These are phyloP conservation scores for Amphiprion percula DNA, from an alignment of 2,113 vertebrate species.

Conservation along the genomic window DNA sequence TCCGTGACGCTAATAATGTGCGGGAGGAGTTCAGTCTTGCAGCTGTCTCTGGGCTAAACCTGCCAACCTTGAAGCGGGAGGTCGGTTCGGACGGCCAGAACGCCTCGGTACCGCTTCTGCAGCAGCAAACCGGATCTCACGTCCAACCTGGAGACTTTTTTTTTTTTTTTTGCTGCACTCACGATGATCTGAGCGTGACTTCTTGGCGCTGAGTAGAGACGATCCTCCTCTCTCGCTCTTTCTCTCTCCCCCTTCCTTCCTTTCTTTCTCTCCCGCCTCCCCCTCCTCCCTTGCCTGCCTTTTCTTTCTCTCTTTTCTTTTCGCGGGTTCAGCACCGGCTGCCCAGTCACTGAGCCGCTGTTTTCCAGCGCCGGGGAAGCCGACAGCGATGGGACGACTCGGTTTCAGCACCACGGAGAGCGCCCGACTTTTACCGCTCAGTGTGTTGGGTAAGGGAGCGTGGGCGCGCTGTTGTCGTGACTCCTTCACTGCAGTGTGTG, in stretches of 20 bases:
- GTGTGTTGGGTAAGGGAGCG: conserved; percentile 74
- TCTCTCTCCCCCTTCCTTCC: conserved; percentile 12
- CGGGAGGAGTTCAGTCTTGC: conserved; percentile 27
- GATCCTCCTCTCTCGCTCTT: conserved; percentile 49
- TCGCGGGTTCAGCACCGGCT: conserved; percentile 57
- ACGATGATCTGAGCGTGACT: conserved; percentile 80
- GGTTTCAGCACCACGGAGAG: conserved; percentile 83
- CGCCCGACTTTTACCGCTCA: conserved; percentile 69
- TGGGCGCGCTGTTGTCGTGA: conserved; percentile 55
- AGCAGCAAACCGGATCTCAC: conserved; percentile 67
- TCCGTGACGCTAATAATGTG: conserved; percentile 21
- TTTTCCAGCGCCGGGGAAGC: conserved; percentile 55
- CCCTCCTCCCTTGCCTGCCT: conserved; percentile 33
- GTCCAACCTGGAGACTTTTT: conserved; percentile 71
- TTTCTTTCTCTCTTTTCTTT: conserved; percentile 48
- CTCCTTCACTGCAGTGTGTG: conserved; percentile 57
- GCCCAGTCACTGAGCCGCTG: conserved; percentile 42
- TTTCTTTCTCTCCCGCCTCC: conserved; percentile 26
- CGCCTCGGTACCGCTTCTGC: conserved; percentile 46
- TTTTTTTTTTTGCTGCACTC: conserved; percentile 74
- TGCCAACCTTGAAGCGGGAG: conserved; percentile 43
- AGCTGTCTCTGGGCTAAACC: conserved; percentile 40
- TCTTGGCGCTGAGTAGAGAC: conserved; percentile 65
- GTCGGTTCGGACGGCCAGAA: conserved; percentile 24
- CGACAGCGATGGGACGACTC: conserved; percentile 72